Percentiles rank a stretch among this genome's conserved stretches.
phyloP scores from a whole-genome alignment of 2,113 vertebrate species.

The Bubo bubo region DNA sequence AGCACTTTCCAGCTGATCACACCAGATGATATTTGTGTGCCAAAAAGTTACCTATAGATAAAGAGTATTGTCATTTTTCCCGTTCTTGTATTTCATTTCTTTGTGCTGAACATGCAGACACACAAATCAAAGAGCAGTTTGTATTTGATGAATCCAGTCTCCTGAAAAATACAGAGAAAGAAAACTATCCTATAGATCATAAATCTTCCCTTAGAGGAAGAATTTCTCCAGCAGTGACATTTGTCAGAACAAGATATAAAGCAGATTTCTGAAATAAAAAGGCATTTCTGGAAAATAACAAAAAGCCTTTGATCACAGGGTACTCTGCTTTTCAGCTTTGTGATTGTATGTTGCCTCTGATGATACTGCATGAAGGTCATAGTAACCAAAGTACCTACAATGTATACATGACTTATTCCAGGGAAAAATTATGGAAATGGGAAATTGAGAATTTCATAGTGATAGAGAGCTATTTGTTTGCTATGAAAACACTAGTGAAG shows the following conservation, averaged over 20 bases:
- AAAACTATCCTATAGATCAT: neutral
- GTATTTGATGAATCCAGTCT: neutral
- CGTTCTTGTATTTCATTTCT: neutral
- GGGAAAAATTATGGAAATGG: neutral
- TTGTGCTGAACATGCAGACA: neutral
- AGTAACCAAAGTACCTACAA: neutral
- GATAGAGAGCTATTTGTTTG: neutral
- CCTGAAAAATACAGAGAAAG: neutral
- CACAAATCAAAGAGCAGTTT: slow-evolving; percentile 10
- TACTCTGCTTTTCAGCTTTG: neutral
- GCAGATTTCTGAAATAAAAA: neutral
- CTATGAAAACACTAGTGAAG: neutral
- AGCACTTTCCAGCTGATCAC: slow-evolving; percentile 1
- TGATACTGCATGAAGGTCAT: neutral
- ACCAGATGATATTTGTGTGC: neutral
- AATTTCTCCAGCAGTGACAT: neutral
- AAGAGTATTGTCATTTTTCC: neutral
- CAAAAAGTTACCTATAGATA: neutral
- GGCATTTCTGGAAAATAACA: neutral
- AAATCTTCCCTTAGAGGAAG: neutral
- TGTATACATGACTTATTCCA: neutral
- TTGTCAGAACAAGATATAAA: neutral
- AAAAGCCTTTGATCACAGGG: neutral
- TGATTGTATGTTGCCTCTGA: neutral
- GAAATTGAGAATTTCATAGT: neutral